phyloP scores from a whole-genome alignment of 2,888 invertebrate species.

The Ochropacha duplaris region DNA sequence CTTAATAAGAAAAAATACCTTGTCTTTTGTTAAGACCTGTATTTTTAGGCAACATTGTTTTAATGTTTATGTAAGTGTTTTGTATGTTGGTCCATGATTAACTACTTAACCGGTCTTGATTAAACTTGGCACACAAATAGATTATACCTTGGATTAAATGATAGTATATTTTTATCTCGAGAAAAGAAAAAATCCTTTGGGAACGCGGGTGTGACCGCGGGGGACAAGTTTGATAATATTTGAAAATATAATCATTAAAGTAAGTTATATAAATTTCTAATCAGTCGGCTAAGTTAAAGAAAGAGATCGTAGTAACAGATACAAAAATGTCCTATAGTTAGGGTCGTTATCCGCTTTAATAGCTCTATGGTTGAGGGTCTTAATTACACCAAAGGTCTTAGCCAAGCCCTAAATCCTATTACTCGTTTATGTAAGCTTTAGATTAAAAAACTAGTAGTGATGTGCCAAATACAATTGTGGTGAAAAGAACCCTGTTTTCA shows the following conservation, averaged over 20 bases:
- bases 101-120: too few species aligned
- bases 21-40: neutral
- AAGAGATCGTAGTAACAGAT: neutral
- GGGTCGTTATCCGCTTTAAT: neutral
- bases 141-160: too few species aligned
- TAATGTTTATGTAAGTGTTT: too few species aligned
- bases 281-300: neutral
- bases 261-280: neutral
- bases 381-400: neutral
- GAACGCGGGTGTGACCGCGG: too few species aligned
- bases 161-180: too few species aligned
- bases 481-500: too few species aligned
- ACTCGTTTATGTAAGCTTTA: neutral
- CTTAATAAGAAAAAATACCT: neutral
- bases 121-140: too few species aligned
- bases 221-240: too few species aligned
- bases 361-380: neutral
- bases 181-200: too few species aligned
- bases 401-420: neutral
- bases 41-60: too few species aligned
- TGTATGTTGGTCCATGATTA: too few species aligned
- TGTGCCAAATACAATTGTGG: too few species aligned
- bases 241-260: neutral
- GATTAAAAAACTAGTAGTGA: neutral
- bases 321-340: neutral